Evolutionary conservation across 2,113 vertebrate genomes (phyloP), one percentile per base, ranked within the genome.

Genomic region (Nycticebus coucang): DNA sequence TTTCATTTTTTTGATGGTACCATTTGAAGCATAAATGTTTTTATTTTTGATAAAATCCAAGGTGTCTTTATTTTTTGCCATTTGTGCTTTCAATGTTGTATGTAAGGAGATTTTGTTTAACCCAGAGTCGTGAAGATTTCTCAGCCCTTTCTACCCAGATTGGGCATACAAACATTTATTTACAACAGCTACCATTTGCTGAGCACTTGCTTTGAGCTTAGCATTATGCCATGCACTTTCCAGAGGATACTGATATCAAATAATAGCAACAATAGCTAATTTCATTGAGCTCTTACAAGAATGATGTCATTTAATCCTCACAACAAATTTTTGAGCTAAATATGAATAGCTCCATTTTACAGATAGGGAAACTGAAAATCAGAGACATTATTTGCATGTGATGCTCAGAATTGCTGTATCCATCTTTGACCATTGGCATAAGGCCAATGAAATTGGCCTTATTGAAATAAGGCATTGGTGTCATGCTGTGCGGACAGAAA

Each of bases 261-360:
- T 53, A n/a, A 78, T 4, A 72, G 21, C 69, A 91, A 87, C 33
- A 77, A 57, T 68, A 68, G n/a, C 53, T 92, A 69, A 86, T 13
- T 66, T 69, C 79, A 74, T 60, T 86, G 35, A 92, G 18, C 15
- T 85, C 50, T 22, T 89, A 53, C 22, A 45, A 45, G 37, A 87
- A 91, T 85, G 7, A 91, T 30, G 15, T 83, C 26, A 72, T 87
- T 90, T 81, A 86, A 69, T 62, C 37, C 37, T 86, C 11, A 28
- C 30, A 93, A 78, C 13, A 71, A 93, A 91, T 87, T 15, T 33
- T 87, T 93, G 45, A 74, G 55, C 45, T 78, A 87, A 83, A 72
- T n/a, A 91, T 28, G 28, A 89, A 69, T 69, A 74, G 45, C 30
- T 87, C 37, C 35, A 59, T 78, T 91, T 93, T 87, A 83, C 41